These are phyloP conservation scores for Sebastiscus tertius DNA, from an alignment of 2,797 vertebrate species.

Conservation along the genomic window DNA sequence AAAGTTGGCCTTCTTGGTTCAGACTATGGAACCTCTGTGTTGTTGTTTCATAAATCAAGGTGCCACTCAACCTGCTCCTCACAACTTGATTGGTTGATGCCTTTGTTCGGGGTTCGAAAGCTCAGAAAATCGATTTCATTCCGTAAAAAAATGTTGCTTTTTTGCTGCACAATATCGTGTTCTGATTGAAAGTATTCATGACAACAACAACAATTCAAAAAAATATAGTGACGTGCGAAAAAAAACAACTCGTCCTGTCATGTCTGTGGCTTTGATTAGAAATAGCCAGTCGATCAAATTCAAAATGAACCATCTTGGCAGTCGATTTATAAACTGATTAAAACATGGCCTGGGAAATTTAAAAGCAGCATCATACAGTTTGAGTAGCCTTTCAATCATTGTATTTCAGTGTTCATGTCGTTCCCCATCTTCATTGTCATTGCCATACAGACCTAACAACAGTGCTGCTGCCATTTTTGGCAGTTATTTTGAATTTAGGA, in stretches of 20 bases:
- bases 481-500: not conserved
- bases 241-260: not conserved
- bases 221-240: too few species aligned
- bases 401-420: not conserved
- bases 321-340: not conserved
- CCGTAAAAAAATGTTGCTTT: too few species aligned
- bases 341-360: not conserved
- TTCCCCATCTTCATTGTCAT: not conserved
- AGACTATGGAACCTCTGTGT: not conserved
- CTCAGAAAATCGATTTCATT: too few species aligned
- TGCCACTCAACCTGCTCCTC: rapidly evolving
- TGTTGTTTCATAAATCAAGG: not conserved
- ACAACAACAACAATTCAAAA: too few species aligned
- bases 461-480: not conserved
- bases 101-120: not conserved
- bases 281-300: not conserved
- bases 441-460: not conserved
- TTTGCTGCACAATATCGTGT: too few species aligned
- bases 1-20: not conserved
- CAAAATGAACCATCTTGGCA: not conserved
- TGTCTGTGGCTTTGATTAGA: not conserved
- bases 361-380: not conserved
- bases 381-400: not conserved
- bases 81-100: not conserved
- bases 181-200: too few species aligned